Base-by-base conservation (phyloP, 2,113 vertebrate species). In the Nicator chloris region DNA sequence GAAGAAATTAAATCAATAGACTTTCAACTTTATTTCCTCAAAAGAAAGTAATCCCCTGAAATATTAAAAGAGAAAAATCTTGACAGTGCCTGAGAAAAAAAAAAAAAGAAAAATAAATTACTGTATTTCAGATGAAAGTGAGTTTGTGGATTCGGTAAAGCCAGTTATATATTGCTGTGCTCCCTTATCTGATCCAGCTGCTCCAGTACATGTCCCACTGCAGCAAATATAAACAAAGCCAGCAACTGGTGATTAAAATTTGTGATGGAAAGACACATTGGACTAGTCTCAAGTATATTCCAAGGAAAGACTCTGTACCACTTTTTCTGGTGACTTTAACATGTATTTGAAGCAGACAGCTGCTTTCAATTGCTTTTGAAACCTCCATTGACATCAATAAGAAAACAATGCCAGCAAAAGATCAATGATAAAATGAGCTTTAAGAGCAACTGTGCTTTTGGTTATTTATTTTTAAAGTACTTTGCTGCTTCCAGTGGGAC, bases 351-450 rank as follows among this genome's bases (percentile, higher is more conserved):
- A 66, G 60, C 49, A 81, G 80, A 21, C 80, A 96, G 76, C 86
- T 92, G 93, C 86, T 93, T 91, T 45, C 80, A 70, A 91, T 83
- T 86, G 83, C 54, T 81, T 50, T 42, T 73, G 86, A 81, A 95
- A 73, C 30, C 64, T 42, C 68, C 51, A 33, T 2, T 96, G 91
- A 88, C 18, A 15, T 93, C 91, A 95, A 15, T 28, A 57, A 66
- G 72, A 81, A 92, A 95, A 88, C 72, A 93, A 69, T 50, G 77
- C 66, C 89, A 88, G 80, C 68, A 66, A 63, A 90, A 86, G 59
- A 73, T 65, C 54, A 6, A 15, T 0, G 1, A 69, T 65, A 80
- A 92, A 92, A 86, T 45, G 63, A 33, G 47, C 56, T 86, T 73
- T 45, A 77, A 83, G 68, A 91, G 50, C 31, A 88, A 88, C 59